Evolutionary conservation across 2,888 invertebrate species (phyloP).

Genomic region (Cataglyphis albicans): DNA sequence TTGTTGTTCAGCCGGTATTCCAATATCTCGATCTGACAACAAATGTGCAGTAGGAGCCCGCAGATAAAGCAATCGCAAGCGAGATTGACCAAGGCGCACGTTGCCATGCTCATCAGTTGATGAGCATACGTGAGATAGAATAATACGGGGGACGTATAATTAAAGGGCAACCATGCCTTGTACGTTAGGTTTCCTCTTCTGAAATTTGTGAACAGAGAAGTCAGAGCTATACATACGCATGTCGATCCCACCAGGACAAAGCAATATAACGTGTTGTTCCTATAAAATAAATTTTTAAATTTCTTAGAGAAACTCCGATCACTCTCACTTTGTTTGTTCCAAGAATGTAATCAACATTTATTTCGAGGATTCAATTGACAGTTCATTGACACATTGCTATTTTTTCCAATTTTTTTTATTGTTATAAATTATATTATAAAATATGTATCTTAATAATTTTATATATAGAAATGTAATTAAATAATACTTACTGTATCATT

Average conservation of each 20-base stretch:
- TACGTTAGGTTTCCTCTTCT: constrained; percentile 38
- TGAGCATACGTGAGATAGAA: constrained; percentile 62
- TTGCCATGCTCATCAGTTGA: constrained; percentile 65
- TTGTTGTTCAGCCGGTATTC: constrained; percentile 48
- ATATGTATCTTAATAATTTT: background rate
- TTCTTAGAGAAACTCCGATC: background rate
- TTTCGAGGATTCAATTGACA: background rate
- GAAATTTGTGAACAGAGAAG: constrained; percentile 52
- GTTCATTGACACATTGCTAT: background rate
- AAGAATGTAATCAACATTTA: background rate
- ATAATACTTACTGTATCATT: constrained; percentile 27
- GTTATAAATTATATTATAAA: background rate
- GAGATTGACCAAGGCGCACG: constrained; percentile 62
- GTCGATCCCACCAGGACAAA: constrained; percentile 54
- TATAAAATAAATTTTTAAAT: constrained; percentile 44
- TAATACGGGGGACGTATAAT: constrained; percentile 34
- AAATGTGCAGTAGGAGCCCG: constrained; percentile 70
- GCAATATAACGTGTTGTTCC: constrained; percentile 53
- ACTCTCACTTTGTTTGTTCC: background rate
- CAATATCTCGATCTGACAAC: constrained; percentile 76
- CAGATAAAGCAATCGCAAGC: constrained; percentile 76
- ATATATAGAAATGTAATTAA: background rate
- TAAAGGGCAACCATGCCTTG: constrained; percentile 70
- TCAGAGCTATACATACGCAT: constrained; percentile 48
- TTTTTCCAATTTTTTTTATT: background rate